A percentile compares a stretch with the other conserved stretches of the same genome.
Evolutionary conservation across 2,888 invertebrate genomes (phyloP).

Genomic region (Diaprepes abbreviatus): DNA sequence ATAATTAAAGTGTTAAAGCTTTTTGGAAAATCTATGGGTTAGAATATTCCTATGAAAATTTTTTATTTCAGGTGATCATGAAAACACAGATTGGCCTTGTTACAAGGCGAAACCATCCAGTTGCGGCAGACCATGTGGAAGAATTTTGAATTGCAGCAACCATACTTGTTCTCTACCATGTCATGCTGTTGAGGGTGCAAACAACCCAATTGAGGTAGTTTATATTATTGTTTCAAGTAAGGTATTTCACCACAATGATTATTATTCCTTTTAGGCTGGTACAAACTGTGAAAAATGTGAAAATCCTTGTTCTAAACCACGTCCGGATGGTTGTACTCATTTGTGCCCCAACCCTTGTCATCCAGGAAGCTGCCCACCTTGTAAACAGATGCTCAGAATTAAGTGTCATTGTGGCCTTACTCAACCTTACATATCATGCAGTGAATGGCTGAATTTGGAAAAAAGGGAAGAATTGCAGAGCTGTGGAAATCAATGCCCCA

Average conservation of each 20-base stretch:
- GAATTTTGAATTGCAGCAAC: conserved; percentile 80
- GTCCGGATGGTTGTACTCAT: conserved; percentile 83
- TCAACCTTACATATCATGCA: conserved; percentile 82
- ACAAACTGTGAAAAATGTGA: conserved; percentile 73
- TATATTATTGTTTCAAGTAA: no score
- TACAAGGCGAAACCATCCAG: conserved; percentile 78
- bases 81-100: conserved; percentile 78
- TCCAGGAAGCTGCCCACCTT: conserved; percentile 81
- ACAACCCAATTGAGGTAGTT: conserved; percentile 47
- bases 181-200: conserved; percentile 74
- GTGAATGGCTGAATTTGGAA: conserved; percentile 74
- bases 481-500: conserved; percentile 90
- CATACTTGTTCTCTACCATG: conserved; percentile 83
- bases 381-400: conserved; percentile 77
- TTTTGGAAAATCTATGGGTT: no score
- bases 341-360: conserved; percentile 80
- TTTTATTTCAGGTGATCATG: conserved; percentile 73
- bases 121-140: conserved; percentile 85
- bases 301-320: conserved; percentile 73
- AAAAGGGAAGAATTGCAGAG: conserved; percentile 66
- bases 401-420: conserved; percentile 88
- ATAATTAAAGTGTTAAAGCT: no score
- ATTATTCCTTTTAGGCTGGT: conserved; percentile 65
- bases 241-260: no score
- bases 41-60: no score